Base-by-base conservation (phyloP, 1,140 invertebrate species). In the Eueides isabella region DNA sequence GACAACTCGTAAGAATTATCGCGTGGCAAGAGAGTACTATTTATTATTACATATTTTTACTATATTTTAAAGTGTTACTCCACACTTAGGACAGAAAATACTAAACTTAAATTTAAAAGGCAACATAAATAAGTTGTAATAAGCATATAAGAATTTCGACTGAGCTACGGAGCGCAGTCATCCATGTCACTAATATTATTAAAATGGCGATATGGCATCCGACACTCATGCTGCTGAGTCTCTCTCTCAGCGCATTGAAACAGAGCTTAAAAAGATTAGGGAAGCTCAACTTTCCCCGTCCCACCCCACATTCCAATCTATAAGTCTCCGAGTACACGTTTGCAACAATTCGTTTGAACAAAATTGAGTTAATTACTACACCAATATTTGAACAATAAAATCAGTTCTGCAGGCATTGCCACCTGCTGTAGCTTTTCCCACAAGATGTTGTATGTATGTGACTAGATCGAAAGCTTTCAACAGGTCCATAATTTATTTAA, bases 381-480 rank as follows among this genome's bases (percentile, higher is more conserved):
- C 62, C 62, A 64, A 64, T 64, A 64, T 29, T 64, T 16, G 30
- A 64, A 29, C 1, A 41, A 35, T 14, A 26, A 19, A 3, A n/a
- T 44, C 9, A 38, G 14, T n/a, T 19, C 65, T 9, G 11, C 65
- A n/a, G 65, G 65, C 28, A 67, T 23, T 12, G n/a, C 19, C 23
- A 19, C 7, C 12, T 67, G 11, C n/a, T 12, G 1, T 19, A 67
- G 12, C 30, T 68, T 68, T 29, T 55, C 29, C 44, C 67, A 68
- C 29, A 68, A 30, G 11, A 55, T 55, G 28, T 68, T 44, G 16
- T 68, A 68, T 44, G 16, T 68, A 68, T 23, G 6, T n/a, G n/a
- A 55, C 67, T 5, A 68, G 41, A 19, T 68, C 67, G 26, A 68
- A 68, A 29, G 44, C 67, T 30, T 30, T 68, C 6, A 41, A 68